Evolutionary conservation across 1,140 invertebrate genomes (phyloP).

Genomic region (Andrena cerasifolii): DNA sequence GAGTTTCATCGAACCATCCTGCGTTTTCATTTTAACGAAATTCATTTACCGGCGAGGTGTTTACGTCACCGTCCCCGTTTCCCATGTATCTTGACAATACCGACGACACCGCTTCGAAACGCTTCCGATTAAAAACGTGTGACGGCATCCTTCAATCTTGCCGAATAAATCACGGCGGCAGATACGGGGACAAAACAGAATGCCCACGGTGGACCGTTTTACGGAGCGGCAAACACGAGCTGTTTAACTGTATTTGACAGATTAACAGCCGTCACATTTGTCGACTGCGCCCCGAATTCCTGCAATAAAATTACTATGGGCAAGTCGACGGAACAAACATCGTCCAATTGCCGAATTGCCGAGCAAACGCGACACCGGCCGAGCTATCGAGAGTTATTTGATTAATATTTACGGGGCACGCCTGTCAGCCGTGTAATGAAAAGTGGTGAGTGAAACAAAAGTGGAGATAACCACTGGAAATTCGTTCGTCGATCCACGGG

Average conservation of each 20-base stretch:
- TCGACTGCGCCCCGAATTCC: neutral
- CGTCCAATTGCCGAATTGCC: slow-evolving; percentile 11
- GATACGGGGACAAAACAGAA: neutral
- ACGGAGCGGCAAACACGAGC: neutral
- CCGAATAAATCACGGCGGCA: neutral
- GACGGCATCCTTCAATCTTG: neutral
- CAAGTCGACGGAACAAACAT: slow-evolving; percentile 30
- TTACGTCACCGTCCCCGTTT: no score
- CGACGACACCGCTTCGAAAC: neutral
- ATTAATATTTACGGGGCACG: slow-evolving; percentile 41
- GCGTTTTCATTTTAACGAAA: no score
- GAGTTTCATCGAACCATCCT: no score
- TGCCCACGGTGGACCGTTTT: neutral
- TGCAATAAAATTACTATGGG: slow-evolving; percentile 24
- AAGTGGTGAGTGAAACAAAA: neutral
- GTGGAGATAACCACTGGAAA: slow-evolving; percentile 1
- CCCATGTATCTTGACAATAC: neutral
- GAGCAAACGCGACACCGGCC: neutral
- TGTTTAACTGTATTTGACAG: slow-evolving; percentile 37
- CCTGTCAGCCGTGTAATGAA: slow-evolving; percentile 12
- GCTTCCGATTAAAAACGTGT: slow-evolving; percentile 1
- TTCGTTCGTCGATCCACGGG: neutral
- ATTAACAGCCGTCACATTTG: slow-evolving; percentile 37
- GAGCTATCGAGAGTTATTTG: slow-evolving; percentile 20
- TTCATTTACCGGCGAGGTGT: no score